A percentile compares a stretch with the other conserved stretches of the same genome.
Conservation (phyloP, 2,888 invertebrate genomes). For the Campaea margaritaria region DNA sequence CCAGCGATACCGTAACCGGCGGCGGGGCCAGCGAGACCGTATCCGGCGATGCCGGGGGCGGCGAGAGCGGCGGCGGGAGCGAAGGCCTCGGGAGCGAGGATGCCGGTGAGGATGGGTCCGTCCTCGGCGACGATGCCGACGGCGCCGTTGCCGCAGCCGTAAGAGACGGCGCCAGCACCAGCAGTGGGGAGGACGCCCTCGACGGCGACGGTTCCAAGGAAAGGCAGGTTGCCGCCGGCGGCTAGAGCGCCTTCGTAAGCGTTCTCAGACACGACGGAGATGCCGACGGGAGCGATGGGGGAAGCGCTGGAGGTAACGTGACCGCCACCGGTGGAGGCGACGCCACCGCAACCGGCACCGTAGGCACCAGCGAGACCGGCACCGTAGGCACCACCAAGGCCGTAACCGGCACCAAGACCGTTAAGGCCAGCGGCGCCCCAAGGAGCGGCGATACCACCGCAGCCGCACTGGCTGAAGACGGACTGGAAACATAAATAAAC, state of each 20-base stretch:
- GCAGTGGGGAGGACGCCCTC: slow-evolving; percentile 45
- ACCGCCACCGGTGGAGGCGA: too few species aligned
- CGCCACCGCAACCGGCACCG: too few species aligned
- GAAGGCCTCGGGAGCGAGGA: not conserved
- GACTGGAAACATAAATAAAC: slow-evolving; percentile 12
- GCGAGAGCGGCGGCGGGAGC: not conserved
- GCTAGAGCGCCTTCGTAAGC: slow-evolving; percentile 46
- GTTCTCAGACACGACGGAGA: slow-evolving; percentile 53
- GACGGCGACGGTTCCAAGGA: slow-evolving; percentile 37
- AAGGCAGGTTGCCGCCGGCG: slow-evolving; percentile 42
- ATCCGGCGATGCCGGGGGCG: slow-evolving; percentile 3
- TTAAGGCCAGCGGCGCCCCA: too few species aligned
- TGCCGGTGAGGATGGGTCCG: slow-evolving; percentile 19
- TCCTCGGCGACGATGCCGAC: too few species aligned
- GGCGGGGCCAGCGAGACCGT: slow-evolving; percentile 20
- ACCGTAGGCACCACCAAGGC: not conserved
- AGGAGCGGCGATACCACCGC: too few species aligned
- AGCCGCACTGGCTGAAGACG: slow-evolving; percentile 18
- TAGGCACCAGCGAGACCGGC: not conserved
- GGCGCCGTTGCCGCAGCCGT: slow-evolving; percentile 42
- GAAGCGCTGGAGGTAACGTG: slow-evolving; percentile 45
- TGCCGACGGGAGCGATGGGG: slow-evolving; percentile 46
- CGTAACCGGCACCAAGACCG: too few species aligned
- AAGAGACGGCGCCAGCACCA: slow-evolving; percentile 51
- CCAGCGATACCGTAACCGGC: slow-evolving; percentile 23